These are phyloP conservation scores for Mormyrus hasselquistii DNA, from an alignment of 2,797 vertebrate species.

Conservation along the genomic window DNA sequence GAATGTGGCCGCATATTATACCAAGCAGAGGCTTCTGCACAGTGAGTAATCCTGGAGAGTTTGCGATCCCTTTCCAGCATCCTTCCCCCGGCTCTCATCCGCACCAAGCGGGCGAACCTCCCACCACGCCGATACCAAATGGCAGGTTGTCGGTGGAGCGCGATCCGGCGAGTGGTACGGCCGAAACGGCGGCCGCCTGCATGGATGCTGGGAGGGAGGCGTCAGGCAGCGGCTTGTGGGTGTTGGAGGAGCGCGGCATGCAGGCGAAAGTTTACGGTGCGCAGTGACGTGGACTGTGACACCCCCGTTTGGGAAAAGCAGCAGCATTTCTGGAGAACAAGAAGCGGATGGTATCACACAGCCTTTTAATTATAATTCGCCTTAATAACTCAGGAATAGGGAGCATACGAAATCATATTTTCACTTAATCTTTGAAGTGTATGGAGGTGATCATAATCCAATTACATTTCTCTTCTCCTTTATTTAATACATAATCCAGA, in stretches of 20 bases:
- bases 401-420: not conserved
- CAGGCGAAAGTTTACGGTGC: conserved; percentile 16
- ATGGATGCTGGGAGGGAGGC: conserved; percentile 26
- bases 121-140: conserved; percentile 22
- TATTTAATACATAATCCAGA: not conserved
- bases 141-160: conserved; percentile 28
- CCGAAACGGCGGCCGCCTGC: conserved; percentile 1
- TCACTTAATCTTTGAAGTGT: not conserved
- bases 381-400: not conserved
- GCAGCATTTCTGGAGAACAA: conserved; percentile 14
- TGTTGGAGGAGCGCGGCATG: conserved; percentile 12
- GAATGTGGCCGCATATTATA: not conserved
- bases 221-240: conserved; percentile 18
- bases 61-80: conserved; percentile 28
- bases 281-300: conserved; percentile 20
- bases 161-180: conserved; percentile 8
- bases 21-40: conserved; percentile 3
- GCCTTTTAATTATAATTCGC: not conserved
- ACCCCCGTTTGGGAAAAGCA: not conserved
- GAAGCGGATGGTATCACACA: not conserved
- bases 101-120: conserved; percentile 28
- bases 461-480: not conserved
- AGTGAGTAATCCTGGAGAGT: conserved; percentile 23
- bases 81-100: conserved; percentile 26
- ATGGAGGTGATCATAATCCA: not conserved